Evolutionary conservation across 2,888 invertebrate genomes (phyloP).

Genomic region (Amblyjoppa fuscipennis): DNA sequence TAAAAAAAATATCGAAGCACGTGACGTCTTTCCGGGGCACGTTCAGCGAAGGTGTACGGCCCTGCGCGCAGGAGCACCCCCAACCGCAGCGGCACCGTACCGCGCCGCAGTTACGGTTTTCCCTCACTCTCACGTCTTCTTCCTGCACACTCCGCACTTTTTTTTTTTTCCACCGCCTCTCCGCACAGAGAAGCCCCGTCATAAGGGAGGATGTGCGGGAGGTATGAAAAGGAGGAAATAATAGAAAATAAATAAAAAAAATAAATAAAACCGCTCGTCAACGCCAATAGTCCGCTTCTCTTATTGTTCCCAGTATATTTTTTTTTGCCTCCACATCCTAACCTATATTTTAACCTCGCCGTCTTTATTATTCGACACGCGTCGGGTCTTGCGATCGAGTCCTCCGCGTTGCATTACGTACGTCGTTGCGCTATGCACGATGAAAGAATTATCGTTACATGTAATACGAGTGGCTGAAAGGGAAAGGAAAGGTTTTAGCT

Average conservation of each 20-base stretch:
- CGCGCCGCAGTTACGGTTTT: constrained; percentile 77
- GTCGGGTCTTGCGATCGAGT: constrained; percentile 18
- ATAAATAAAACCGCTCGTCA: constrained; percentile 19
- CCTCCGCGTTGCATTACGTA: not conserved
- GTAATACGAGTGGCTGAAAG: constrained; percentile 3
- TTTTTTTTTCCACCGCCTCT: constrained; percentile 24
- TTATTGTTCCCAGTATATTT: not conserved
- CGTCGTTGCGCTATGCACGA: constrained; percentile 10
- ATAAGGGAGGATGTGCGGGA: not conserved
- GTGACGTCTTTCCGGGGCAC: constrained; percentile 18
- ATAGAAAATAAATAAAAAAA: constrained; percentile 4
- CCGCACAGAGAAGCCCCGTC: not conserved
- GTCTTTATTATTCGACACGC: constrained; percentile 5
- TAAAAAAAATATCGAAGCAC: constrained; percentile 8
- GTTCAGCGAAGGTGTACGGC: constrained; percentile 50
- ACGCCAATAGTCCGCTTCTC: constrained; percentile 23
- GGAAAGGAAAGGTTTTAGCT: constrained; percentile 23
- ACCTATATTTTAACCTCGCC: not conserved
- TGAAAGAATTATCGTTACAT: constrained; percentile 33
- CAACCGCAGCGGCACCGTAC: constrained; percentile 78
- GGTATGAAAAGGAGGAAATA: not conserved
- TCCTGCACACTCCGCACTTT: constrained; percentile 64
- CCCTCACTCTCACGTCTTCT: constrained; percentile 68
- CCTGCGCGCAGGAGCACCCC: constrained; percentile 73
- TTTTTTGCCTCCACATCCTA: not conserved